Conservation (phyloP, 2,113 vertebrate genomes). For the Indicator indicator region DNA sequence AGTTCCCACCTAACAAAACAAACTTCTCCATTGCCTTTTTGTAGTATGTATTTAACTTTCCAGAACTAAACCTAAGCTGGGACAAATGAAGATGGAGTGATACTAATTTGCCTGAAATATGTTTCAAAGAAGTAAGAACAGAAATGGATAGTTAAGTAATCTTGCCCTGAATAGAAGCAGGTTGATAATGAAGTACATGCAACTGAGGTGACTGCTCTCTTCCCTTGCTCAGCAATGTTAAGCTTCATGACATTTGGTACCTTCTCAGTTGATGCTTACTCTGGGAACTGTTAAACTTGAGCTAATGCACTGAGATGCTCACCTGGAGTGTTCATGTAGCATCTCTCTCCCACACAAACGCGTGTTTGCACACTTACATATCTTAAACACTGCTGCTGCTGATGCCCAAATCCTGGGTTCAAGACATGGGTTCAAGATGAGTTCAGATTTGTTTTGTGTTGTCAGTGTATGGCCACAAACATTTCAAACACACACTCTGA, state of each 20-base stretch:
- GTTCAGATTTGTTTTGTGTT: neutral
- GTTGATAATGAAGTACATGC: neutral
- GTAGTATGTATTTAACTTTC: neutral
- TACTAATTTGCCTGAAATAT: neutral
- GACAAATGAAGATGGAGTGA: neutral
- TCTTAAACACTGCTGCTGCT: neutral
- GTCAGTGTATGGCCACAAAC: neutral
- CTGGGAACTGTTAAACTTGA: neutral
- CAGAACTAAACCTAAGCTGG: neutral
- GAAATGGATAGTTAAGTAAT: neutral
- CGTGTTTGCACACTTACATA: fast-evolving
- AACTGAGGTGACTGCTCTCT: neutral
- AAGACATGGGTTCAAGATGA: neutral
- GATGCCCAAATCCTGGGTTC: neutral
- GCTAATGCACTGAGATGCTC: neutral
- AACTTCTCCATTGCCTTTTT: neutral
- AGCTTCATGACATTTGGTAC: neutral
- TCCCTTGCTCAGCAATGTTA: neutral
- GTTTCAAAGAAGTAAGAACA: neutral
- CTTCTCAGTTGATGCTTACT: neutral
- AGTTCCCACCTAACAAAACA: neutral
- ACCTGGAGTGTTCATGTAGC: neutral
- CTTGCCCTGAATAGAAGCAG: neutral
- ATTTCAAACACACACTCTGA: neutral
- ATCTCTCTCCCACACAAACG: neutral